These are phyloP conservation scores for Loxodonta africana DNA, from an alignment of 2,113 vertebrate species.

Conservation along the genomic window DNA sequence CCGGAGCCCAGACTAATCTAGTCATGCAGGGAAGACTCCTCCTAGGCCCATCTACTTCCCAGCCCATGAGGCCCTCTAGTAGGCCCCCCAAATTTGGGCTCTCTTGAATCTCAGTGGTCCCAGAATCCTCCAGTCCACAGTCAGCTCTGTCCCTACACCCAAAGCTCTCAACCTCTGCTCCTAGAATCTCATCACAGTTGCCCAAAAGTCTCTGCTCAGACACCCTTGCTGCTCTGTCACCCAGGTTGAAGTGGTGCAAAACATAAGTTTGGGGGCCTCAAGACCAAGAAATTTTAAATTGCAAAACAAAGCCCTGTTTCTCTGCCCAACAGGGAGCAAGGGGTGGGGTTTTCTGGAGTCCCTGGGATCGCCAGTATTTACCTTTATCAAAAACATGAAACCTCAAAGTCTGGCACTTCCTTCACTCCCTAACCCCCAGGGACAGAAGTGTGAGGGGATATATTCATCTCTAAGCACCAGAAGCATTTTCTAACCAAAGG, in stretches of 20 bases:
- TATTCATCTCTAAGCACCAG: accelerated
- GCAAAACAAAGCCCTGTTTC: conserved; percentile 32
- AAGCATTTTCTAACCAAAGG: conserved; percentile 7
- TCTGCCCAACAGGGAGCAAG: neutral
- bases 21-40: neutral
- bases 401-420: neutral
- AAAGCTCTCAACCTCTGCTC: neutral
- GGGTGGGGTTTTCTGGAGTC: neutral
- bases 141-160: neutral
- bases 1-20: neutral
- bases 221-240: neutral
- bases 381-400: neutral
- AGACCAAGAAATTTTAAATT: conserved; percentile 49
- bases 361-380: conserved; percentile 17
- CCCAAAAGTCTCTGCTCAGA: neutral
- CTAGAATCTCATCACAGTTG: neutral
- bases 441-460: accelerated
- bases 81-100: neutral
- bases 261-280: neutral
- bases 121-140: conserved; percentile 8
- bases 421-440: accelerated
- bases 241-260: neutral
- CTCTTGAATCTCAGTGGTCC: neutral
- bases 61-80: neutral
- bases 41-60: neutral